Evolutionary conservation across 2,797 vertebrate genomes (phyloP).

Genomic region (Glossophaga mutica): DNA sequence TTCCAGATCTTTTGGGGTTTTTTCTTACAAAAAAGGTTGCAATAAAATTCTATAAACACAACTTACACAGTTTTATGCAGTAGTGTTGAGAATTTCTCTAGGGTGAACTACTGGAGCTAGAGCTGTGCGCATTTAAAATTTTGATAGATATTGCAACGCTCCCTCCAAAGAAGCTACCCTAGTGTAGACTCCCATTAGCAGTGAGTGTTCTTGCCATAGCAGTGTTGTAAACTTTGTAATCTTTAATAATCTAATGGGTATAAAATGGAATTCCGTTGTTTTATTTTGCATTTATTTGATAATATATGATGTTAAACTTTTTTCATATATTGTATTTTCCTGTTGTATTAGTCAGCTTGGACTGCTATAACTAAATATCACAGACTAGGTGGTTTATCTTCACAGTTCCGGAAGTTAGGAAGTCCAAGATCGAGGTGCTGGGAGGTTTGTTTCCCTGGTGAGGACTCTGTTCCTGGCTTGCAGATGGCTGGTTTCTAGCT

Average conservation of each 20-base stretch:
- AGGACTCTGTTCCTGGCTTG: not conserved
- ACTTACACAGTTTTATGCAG: not conserved
- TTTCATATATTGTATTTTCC: not conserved
- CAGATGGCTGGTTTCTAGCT: not conserved
- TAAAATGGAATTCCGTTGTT: not conserved
- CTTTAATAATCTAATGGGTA: not conserved
- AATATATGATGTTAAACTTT: not conserved
- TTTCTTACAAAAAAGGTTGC: not conserved
- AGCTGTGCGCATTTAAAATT: not conserved
- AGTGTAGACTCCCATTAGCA: not conserved
- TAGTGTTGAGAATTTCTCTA: not conserved
- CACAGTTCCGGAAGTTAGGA: not conserved
- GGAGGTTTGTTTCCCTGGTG: not conserved
- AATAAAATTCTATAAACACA: not conserved
- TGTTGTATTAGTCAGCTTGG: not conserved
- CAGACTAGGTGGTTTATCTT: not conserved
- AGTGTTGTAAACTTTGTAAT: not conserved
- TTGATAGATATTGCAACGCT: not conserved
- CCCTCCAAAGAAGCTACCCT: not conserved
- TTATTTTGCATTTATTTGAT: not conserved
- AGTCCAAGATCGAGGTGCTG: not conserved
- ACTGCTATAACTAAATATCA: not conserved
- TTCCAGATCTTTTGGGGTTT: not conserved
- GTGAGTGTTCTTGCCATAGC: not conserved
- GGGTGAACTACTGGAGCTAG: not conserved